Conservation (phyloP, 2,888 invertebrate species). For the Caenorhabditis uteleia region DNA sequence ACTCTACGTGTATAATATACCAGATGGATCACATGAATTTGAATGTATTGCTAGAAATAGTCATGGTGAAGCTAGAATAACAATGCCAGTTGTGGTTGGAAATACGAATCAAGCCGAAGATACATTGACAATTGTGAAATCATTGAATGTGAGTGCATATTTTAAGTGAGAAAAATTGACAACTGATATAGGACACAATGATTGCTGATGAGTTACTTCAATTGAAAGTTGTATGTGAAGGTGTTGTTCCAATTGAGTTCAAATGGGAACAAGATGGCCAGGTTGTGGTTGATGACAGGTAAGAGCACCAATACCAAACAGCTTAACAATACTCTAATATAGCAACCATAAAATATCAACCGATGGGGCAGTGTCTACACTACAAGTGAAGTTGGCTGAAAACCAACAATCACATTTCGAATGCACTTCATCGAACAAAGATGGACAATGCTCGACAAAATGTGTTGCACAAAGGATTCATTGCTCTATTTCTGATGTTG, state of each 20-base stretch:
- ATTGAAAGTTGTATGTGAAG: slow-evolving; percentile 35
- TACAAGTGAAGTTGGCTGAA: slow-evolving; percentile 10
- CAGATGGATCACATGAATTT: slow-evolving; percentile 26
- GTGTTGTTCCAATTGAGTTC: slow-evolving; percentile 9
- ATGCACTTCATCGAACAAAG: slow-evolving; percentile 14
- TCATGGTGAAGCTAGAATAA: slow-evolving; percentile 21
- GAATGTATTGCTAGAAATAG: slow-evolving; percentile 32
- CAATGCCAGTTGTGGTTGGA: slow-evolving; percentile 9
- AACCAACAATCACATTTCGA: neutral
- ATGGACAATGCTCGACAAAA: neutral
- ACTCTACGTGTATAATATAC: slow-evolving; percentile 22
- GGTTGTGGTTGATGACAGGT: slow-evolving; percentile 11
- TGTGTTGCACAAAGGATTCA: slow-evolving; percentile 8
- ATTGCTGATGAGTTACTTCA: slow-evolving; percentile 32
- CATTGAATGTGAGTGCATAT: slow-evolving; percentile 27
- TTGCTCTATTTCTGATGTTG: slow-evolving; percentile 20
- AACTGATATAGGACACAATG: slow-evolving; percentile 15
- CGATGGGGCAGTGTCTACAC: slow-evolving; percentile 8
- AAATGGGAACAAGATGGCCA: slow-evolving; percentile 18
- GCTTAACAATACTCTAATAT: neutral
- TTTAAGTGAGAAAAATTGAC: no score
- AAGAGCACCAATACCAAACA: neutral
- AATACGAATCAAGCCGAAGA: neutral
- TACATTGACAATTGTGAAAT: slow-evolving; percentile 20
- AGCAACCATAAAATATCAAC: slow-evolving; percentile 17